Base-by-base conservation (phyloP, 2,113 vertebrate species). In the Fulmarus glacialis region DNA sequence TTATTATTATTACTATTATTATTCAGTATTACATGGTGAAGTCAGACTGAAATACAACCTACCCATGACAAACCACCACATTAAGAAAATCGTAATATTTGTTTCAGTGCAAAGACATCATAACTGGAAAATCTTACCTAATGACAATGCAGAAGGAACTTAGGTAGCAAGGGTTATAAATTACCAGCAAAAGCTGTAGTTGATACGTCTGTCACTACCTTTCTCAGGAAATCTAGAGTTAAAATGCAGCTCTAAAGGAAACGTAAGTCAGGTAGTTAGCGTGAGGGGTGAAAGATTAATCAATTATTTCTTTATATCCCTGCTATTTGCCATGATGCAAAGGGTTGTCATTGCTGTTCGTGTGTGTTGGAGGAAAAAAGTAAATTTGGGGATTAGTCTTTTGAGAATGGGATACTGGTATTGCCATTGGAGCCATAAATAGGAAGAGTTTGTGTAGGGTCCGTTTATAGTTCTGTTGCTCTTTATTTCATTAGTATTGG, bases 61-160 rank as follows among this genome's bases (percentile, higher is more conserved):
- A 24, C 8, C 6, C 12, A 14, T 9, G 34, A 47, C 0, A 0
- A 89, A 45, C n/a, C n/a, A 59, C 27, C 3, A 1, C 10, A 24
- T 21, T 34, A 62, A 36, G 30, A 53, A 77, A 42, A n/a, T 2
- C 2, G 7, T 21, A 20, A 87, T 38, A 63, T 30, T 34, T 47
- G 6, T 42, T 50, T 50, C 32, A 58, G 42, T 70, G 75, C 59
- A 30, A 66, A 81, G 26, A 42, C 15, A n/a, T 30, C 22, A 2
- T 60, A 67, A 38, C 34, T 81, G 42, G 50, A 27, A 73, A 71
- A 63, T 42, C 45, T 36, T 11, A 23, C 6, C 38, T 58, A 63
- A 40, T 26, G 68, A 50, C 26, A 40, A 20, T 12, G 43, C 19
- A 50, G 53, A 67, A 67, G 30, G 53, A 72, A 40, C 11, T 84